Conservation (phyloP, 2,888 invertebrate species). For the Rhaphigaster nebulosa region DNA sequence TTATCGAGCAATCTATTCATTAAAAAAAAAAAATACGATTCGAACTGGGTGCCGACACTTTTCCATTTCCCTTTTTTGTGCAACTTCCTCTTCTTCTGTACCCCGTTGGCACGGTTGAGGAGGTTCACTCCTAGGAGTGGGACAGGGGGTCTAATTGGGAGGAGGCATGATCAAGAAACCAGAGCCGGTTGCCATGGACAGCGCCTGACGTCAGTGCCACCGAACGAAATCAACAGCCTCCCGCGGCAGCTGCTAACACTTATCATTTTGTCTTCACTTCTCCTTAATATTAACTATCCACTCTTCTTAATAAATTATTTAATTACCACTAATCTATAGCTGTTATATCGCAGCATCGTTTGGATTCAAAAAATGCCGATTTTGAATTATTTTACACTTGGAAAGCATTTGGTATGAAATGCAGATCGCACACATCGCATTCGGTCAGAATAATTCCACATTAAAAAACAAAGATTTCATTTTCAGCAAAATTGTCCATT, state of each 20-base stretch:
- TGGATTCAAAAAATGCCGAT: background rate
- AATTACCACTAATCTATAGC: background rate
- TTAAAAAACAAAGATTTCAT: too few relatives aligned
- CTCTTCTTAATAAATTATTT: background rate
- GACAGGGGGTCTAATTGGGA: background rate
- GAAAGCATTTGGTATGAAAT: too few relatives aligned
- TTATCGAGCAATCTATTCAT: too few relatives aligned
- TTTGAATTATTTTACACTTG: too few relatives aligned
- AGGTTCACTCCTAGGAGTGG: background rate
- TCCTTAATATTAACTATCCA: background rate
- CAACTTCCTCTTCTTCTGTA: background rate
- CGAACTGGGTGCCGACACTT: background rate
- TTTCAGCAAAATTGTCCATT: too few relatives aligned
- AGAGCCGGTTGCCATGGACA: slow-evolving; percentile 40
- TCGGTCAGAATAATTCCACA: too few relatives aligned
- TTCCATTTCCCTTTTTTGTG: background rate
- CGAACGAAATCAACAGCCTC: slow-evolving; percentile 28
- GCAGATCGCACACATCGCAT: too few relatives aligned
- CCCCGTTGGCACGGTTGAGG: background rate
- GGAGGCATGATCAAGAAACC: slow-evolving; percentile 13
- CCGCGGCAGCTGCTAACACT: slow-evolving; percentile 6
- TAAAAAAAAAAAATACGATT: too few relatives aligned
- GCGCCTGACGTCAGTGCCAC: slow-evolving; percentile 25
- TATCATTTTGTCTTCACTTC: background rate
- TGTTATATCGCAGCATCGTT: background rate